Percentiles rank a stretch among this genome's conserved stretches.
Evolutionary conservation across 2,888 invertebrate species (phyloP).

Genomic region (Yponomeuta cagnagella): DNA sequence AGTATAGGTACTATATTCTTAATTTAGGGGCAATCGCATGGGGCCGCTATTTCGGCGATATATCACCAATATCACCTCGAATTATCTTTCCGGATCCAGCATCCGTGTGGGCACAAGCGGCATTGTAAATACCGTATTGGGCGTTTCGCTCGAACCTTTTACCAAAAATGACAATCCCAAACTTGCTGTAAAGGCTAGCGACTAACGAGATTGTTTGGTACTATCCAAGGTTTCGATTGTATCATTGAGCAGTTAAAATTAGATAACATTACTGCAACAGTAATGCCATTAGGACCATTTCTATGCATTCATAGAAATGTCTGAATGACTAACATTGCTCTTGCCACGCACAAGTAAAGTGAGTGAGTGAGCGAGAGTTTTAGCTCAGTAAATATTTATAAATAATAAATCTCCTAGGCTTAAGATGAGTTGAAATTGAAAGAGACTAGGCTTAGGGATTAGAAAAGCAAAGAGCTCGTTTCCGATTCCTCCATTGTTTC

Average conservation of each 20-base stretch:
- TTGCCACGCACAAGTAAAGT: too few species aligned
- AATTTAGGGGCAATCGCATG: neutral
- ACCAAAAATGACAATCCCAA: slow-evolving; percentile 9
- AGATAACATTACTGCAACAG: neutral
- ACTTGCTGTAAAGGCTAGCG: slow-evolving; percentile 5
- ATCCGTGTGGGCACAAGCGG: slow-evolving; percentile 10
- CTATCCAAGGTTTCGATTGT: slow-evolving; percentile 6
- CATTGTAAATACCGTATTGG: slow-evolving; percentile 12
- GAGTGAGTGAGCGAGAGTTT: too few species aligned
- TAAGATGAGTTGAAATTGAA: too few species aligned
- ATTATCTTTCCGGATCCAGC: neutral
- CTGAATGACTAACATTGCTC: too few species aligned
- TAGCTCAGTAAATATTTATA: too few species aligned
- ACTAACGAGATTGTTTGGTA: slow-evolving; percentile 7
- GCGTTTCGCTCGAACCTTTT: slow-evolving; percentile 1
- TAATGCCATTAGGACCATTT: neutral
- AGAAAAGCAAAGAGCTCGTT: neutral
- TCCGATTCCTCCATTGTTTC: neutral
- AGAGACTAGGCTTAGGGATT: neutral
- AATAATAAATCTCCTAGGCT: too few species aligned
- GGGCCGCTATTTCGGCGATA: neutral
- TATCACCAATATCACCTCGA: neutral
- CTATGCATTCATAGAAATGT: too few species aligned
- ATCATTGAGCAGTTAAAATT: neutral
- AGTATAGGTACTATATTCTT: neutral